Evolutionary conservation across 2,797 vertebrate species (phyloP), one percentile per base, ranked within the genome.

Genomic region (Synaphobranchus kaupii): DNA sequence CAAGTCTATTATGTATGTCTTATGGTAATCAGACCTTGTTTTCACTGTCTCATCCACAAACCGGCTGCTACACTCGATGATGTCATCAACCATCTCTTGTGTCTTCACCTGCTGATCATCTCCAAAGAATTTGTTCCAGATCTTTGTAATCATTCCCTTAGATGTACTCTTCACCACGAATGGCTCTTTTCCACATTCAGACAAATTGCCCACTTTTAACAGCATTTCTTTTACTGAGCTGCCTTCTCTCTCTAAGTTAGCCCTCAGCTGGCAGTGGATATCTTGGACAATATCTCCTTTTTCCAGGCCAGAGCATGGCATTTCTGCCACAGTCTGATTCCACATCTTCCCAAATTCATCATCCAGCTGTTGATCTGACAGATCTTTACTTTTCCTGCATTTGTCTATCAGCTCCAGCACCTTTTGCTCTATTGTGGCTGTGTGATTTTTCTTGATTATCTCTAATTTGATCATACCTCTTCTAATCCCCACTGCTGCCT

Each of bases 61-160:
- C 60, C n/a, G 0, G 4, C 7, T 22, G 5, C 60, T 63, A 4
- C 25, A 2, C 60, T 22, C 4, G 8, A 63, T 63, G 60, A 63
- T 0, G 87, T 84, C 95, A 83, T 15, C 94, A 95, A 0, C 0
- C 0, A 0, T 85, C 3, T 2, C 91, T 91, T 63, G 60, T 8
- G 7, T 22, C 56, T 58, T 5, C 15, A 20, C 13, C 56, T 1
- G 12, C 56, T 22, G 13, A 0, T 22, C 56, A 10, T 58, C 13
- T 3, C 15, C 0, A 39, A 39, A 39, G 3, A 1, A 58, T 15
- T 22, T 20, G 13, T 50, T 50, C 50, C 89, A 63, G 1, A 3
- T 3, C 58, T 60, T 60, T 15, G 22, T 60, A 17, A 60, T 0
- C 58, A 0, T 66, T 6, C 5, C 2, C 2, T 0, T 39, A 39